A percentile compares a stretch with the other conserved stretches of the same genome.
Evolutionary conservation across 2,888 invertebrate genomes (phyloP).

Genomic region (Poecilobothrus nobilitatus): DNA sequence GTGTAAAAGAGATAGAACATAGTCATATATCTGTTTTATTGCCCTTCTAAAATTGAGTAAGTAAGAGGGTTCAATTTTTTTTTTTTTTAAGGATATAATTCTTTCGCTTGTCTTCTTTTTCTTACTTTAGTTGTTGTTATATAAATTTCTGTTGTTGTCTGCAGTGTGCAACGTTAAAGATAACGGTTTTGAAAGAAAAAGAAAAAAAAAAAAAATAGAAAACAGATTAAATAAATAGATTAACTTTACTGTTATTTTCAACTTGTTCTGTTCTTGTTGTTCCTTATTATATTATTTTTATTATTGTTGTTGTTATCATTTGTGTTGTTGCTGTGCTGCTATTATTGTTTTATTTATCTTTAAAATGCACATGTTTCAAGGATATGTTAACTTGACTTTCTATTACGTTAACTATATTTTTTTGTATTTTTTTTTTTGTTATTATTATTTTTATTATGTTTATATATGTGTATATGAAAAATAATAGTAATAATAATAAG

Average conservation of each 20-base stretch:
- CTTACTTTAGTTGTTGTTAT: conserved; percentile 12
- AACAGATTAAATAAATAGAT: conserved; percentile 19
- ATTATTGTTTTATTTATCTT: conserved; percentile 5
- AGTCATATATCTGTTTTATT: too few relatives aligned
- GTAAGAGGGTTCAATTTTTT: too few relatives aligned
- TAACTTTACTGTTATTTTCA: conserved; percentile 34
- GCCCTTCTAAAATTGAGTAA: too few relatives aligned
- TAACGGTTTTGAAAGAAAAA: neutral
- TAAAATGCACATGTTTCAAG: conserved; percentile 10
- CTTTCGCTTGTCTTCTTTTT: conserved; percentile 24
- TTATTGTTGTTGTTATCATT: neutral
- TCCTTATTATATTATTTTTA: conserved; percentile 7
- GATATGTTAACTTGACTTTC: conserved; percentile 8
- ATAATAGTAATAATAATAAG: neutral
- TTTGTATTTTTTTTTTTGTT: neutral
- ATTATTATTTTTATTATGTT: too few relatives aligned
- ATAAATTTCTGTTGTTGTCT: conserved; percentile 8
- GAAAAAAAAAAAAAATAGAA: neutral
- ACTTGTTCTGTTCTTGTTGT: conserved; percentile 30
- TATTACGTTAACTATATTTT: neutral
- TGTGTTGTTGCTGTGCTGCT: neutral
- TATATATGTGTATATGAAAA: too few relatives aligned
- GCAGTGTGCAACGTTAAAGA: conserved; percentile 14
- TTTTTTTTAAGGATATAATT: neutral
- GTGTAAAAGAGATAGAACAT: too few relatives aligned